These are phyloP conservation scores for Philantomba maxwellii DNA, from an alignment of 2,113 vertebrate genomes.

Conservation along the genomic window DNA sequence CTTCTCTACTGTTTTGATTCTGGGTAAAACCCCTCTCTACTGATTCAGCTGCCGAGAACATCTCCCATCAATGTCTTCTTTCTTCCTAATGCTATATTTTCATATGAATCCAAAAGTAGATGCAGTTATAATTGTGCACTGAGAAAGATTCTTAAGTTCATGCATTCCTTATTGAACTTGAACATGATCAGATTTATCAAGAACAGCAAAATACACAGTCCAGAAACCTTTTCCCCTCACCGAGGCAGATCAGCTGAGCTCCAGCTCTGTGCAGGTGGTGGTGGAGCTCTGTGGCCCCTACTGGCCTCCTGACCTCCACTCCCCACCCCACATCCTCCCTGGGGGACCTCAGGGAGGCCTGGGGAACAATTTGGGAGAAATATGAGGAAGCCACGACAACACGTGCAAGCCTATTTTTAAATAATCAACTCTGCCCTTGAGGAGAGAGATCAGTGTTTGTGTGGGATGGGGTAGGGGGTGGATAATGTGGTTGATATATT, in stretches of 20 bases:
- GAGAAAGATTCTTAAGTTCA: neutral
- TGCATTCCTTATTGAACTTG: neutral
- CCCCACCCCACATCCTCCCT: neutral
- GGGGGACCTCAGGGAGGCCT: neutral
- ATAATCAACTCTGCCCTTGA: neutral
- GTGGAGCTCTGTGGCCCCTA: neutral
- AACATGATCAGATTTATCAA: neutral
- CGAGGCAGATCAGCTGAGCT: neutral
- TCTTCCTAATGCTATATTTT: neutral
- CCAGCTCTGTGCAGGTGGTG: neutral
- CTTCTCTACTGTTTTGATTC: neutral
- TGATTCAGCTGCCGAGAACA: accelerated
- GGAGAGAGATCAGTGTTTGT: neutral
- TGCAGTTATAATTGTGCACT: neutral
- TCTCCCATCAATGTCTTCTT: neutral
- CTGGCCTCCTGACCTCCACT: neutral
- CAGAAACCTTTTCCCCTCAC: neutral
- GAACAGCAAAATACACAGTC: neutral
- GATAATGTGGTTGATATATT: neutral
- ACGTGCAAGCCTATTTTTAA: neutral
- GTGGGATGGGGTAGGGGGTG: neutral
- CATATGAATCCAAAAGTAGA: neutral
- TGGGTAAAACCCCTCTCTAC: neutral
- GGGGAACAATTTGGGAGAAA: neutral
- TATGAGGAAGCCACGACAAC: accelerated